phyloP scores from a whole-genome alignment of 2,888 invertebrate species.

The Ornithoptera priamus region DNA sequence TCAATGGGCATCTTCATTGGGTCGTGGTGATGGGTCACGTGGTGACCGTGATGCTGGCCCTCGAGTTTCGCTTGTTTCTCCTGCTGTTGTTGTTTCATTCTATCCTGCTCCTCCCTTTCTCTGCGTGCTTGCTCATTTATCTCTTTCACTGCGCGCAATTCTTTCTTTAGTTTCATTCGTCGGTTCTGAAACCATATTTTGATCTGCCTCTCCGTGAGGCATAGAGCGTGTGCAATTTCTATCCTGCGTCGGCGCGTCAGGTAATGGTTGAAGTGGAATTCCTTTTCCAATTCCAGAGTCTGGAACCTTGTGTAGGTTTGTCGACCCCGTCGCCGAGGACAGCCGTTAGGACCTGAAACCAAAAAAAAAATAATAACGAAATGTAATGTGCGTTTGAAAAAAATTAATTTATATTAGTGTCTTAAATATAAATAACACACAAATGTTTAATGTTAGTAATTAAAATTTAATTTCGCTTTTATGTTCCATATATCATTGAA shows the following conservation, averaged over 20 bases:
- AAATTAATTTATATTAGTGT: slow-evolving; percentile 17
- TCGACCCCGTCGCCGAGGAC: slow-evolving; percentile 94
- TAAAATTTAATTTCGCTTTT: slow-evolving; percentile 59
- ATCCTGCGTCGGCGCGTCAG: slow-evolving; percentile 96
- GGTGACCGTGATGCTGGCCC: slow-evolving; percentile 85
- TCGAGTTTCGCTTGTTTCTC: slow-evolving; percentile 91
- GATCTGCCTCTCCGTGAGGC: slow-evolving; percentile 97
- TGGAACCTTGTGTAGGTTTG: slow-evolving; percentile 99
- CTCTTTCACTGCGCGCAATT: slow-evolving; percentile 95
- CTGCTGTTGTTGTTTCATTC: slow-evolving; percentile 94
- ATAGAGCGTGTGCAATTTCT: slow-evolving; percentile 97
- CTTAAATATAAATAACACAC: slow-evolving; percentile 31
- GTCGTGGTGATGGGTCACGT: slow-evolving; percentile 86
- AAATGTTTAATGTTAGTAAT: slow-evolving; percentile 15
- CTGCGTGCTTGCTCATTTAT: slow-evolving; percentile 96
- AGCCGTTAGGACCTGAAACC: slow-evolving; percentile 95
- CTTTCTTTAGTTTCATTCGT: slow-evolving; percentile 98
- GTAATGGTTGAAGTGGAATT: slow-evolving; percentile 99
- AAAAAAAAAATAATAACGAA: slow-evolving; percentile 35
- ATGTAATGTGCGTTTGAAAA: slow-evolving; percentile 22
- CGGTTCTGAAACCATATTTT: slow-evolving; percentile 99
- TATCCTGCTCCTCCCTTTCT: slow-evolving; percentile 93
- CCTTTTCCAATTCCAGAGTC: slow-evolving; percentile 98
- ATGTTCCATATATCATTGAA: slow-evolving; percentile 67
- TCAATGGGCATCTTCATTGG: slow-evolving; percentile 87